These are phyloP conservation scores for Bursaphelenchus okinawaensis DNA, from an alignment of 2,888 invertebrate species.

Conservation along the genomic window DNA sequence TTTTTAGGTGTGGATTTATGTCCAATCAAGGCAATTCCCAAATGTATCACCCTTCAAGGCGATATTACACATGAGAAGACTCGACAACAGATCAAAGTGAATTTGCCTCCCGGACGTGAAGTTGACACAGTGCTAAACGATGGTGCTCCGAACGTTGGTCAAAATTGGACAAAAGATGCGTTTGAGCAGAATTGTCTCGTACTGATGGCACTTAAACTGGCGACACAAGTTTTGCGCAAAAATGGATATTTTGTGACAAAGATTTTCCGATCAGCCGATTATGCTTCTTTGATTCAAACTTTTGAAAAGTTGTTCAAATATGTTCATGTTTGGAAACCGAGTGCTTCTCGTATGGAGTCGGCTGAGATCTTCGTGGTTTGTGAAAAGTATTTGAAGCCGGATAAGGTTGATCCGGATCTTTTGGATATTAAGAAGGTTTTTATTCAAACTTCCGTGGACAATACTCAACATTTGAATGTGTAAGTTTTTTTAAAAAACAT, in stretches of 20 bases:
- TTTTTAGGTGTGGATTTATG: conserved; percentile 79
- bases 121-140: conserved; percentile 93
- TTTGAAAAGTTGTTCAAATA: conserved; percentile 91
- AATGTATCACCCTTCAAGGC: conserved; percentile 80
- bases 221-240: conserved; percentile 77
- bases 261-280: conserved; percentile 92
- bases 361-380: conserved; percentile 99
- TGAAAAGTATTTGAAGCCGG: conserved; percentile 83
- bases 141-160: conserved; percentile 90
- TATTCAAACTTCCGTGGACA: conserved; percentile 61
- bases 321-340: conserved; percentile 96
- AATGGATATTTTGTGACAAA: conserved; percentile 98
- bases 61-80: conserved; percentile 88
- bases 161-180: conserved; percentile 94
- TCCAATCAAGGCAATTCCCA: conserved; percentile 82
- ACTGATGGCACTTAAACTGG: conserved; percentile 83
- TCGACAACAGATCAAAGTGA: conserved; percentile 45
- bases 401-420: conserved; percentile 76
- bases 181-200: conserved; percentile 73
- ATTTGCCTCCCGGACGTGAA: conserved; percentile 70
- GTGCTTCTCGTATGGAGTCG: conserved; percentile 93
- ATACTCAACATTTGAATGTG: conserved; percentile 12
- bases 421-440: conserved; percentile 87
- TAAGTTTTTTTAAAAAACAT: conserved; percentile 4
- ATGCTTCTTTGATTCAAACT: conserved; percentile 87